phyloP scores from a whole-genome alignment of 1,140 invertebrate species.

The Scaptodrosophila lebanonensis region DNA sequence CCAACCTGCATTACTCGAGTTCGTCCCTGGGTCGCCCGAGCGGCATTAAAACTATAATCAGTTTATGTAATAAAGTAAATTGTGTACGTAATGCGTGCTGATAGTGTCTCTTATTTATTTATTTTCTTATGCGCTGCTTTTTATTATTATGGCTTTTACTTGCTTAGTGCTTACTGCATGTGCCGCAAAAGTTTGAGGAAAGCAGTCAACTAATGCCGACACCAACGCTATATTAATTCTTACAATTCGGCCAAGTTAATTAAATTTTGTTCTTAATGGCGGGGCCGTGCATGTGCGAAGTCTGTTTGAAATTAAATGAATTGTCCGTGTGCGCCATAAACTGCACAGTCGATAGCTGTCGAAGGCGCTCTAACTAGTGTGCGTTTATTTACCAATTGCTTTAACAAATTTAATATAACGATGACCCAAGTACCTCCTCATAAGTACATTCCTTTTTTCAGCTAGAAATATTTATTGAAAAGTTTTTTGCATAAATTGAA shows the following conservation, averaged over 20 bases:
- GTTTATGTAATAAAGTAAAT: conserved; percentile 75
- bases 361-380: too few species aligned
- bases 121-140: conserved; percentile 67
- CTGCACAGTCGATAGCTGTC: too few species aligned
- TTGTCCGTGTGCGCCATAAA: conserved; percentile 58
- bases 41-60: conserved; percentile 74
- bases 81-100: conserved; percentile 71
- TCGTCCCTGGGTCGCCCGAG: conserved; percentile 16
- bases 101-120: conserved; percentile 73
- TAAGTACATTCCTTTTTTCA: too few species aligned
- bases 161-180: conserved; percentile 60
- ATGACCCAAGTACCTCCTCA: too few species aligned
- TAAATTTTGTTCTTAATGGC: conserved; percentile 73
- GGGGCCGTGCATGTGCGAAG: conserved; percentile 62
- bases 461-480: too few species aligned
- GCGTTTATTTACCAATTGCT: too few species aligned
- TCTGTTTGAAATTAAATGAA: conserved; percentile 66
- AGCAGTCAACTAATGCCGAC: background rate
- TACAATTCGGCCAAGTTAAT: conserved; percentile 54
- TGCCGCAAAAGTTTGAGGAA: too few species aligned
- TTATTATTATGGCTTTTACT: conserved; percentile 60
- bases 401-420: too few species aligned
- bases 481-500: too few species aligned
- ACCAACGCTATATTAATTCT: too few species aligned
- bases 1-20: too few species aligned